Conservation (phyloP, 2,113 vertebrate species). For the Leptodactylus fuscus region DNA sequence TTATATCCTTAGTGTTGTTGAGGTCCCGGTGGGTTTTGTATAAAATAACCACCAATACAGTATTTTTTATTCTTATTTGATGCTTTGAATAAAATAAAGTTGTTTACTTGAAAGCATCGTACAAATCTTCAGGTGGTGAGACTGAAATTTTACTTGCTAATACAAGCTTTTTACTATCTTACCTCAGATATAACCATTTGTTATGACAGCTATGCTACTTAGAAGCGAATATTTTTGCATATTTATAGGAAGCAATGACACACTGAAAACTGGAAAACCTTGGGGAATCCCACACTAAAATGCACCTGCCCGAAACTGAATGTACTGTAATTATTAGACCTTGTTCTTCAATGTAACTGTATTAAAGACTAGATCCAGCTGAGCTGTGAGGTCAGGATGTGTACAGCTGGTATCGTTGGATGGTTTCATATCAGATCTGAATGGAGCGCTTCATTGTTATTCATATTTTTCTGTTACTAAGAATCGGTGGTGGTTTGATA, state of each 20-base stretch:
- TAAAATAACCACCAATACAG: background rate
- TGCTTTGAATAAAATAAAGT: background rate
- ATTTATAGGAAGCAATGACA: constrained; percentile 22
- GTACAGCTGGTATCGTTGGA: no score
- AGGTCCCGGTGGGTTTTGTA: background rate
- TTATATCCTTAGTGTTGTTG: background rate
- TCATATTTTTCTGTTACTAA: background rate
- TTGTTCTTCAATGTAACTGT: background rate
- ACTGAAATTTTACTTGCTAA: constrained; percentile 38
- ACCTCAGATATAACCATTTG: background rate
- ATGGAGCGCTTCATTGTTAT: background rate
- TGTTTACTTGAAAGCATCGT: background rate
- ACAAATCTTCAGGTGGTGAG: background rate
- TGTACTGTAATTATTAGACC: background rate
- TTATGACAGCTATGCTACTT: constrained; percentile 2
- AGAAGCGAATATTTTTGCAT: constrained; percentile 27
- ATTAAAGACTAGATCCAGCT: background rate
- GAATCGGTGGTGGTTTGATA: background rate
- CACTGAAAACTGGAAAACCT: constrained; percentile 50
- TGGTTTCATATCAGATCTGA: no score
- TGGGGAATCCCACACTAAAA: constrained; percentile 43
- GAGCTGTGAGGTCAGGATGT: background rate
- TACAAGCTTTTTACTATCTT: background rate
- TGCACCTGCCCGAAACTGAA: constrained; percentile 30
- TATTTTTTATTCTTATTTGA: constrained; percentile 5